These are phyloP conservation scores for Chrysocyon brachyurus DNA, from an alignment of 2,797 vertebrate genomes.

Conservation along the genomic window DNA sequence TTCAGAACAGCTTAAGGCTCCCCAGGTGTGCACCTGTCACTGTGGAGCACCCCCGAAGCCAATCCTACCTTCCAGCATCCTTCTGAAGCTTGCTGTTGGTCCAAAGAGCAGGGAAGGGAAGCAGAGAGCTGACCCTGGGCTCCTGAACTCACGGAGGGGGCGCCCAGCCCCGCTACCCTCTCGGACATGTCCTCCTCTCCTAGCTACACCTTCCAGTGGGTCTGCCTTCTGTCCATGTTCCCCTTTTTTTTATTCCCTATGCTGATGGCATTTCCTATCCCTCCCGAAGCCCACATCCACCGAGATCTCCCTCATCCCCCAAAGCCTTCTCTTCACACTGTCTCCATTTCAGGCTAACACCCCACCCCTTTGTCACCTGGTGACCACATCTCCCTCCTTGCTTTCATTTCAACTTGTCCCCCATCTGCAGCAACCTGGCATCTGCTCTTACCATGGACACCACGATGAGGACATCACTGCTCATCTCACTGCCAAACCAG, in stretches of 20 bases:
- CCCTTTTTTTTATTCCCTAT: neutral
- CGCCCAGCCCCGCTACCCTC: neutral
- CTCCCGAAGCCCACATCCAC: neutral
- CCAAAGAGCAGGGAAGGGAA: neutral
- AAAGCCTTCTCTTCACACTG: neutral
- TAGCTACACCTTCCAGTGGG: neutral
- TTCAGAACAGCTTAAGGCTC: neutral
- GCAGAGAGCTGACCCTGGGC: neutral
- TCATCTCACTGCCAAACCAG: neutral
- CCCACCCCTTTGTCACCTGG: neutral
- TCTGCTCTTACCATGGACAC: neutral
- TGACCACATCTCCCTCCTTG: neutral
- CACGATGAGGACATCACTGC: accelerated
- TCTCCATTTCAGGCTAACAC: neutral
- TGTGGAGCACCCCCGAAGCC: neutral
- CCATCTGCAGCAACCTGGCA: neutral
- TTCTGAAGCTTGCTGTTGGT: neutral
- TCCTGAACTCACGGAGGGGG: neutral
- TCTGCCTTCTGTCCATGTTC: neutral
- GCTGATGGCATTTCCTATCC: neutral
- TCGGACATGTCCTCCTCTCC: neutral
- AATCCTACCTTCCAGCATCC: neutral
- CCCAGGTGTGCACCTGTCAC: neutral
- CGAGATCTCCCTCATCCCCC: neutral
- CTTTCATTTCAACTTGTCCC: neutral